phyloP scores from a whole-genome alignment of 2,797 vertebrate genomes.

The Enteromius anoplus region DNA sequence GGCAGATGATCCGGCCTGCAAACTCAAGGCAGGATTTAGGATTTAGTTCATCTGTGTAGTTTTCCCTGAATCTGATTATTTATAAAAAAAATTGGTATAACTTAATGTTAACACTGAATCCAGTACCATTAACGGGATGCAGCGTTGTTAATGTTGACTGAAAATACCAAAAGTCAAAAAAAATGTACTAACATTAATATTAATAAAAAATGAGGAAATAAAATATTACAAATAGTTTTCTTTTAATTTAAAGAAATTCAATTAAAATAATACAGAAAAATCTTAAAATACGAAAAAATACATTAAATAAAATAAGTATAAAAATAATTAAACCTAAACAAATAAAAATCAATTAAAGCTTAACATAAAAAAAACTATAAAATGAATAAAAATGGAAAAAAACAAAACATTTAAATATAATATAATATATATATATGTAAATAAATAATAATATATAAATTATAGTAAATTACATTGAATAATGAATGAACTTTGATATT shows the following conservation, averaged over 20 bases:
- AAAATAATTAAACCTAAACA: neutral
- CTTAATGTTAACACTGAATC: neutral
- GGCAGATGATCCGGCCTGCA: neutral
- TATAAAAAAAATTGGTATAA: neutral
- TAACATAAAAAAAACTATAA: neutral
- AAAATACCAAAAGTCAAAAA: neutral
- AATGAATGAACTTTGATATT: neutral
- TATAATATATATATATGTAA: neutral
- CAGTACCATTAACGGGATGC: too few relatives aligned
- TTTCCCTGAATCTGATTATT: neutral
- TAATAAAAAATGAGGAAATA: neutral
- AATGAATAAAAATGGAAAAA: neutral
- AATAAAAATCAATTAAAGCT: neutral
- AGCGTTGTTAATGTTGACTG: neutral
- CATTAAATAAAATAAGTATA: neutral
- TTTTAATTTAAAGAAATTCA: neutral
- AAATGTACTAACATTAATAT: neutral
- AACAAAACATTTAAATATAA: neutral
- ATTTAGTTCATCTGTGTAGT: neutral
- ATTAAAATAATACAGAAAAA: neutral
- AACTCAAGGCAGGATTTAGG: conserved; percentile 14
- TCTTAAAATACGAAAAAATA: neutral
- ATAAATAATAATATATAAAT: neutral
- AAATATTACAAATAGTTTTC: neutral
- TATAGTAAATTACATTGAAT: neutral